These are phyloP conservation scores for Athalia cordata DNA, from an alignment of 2,888 invertebrate genomes.

Conservation along the genomic window DNA sequence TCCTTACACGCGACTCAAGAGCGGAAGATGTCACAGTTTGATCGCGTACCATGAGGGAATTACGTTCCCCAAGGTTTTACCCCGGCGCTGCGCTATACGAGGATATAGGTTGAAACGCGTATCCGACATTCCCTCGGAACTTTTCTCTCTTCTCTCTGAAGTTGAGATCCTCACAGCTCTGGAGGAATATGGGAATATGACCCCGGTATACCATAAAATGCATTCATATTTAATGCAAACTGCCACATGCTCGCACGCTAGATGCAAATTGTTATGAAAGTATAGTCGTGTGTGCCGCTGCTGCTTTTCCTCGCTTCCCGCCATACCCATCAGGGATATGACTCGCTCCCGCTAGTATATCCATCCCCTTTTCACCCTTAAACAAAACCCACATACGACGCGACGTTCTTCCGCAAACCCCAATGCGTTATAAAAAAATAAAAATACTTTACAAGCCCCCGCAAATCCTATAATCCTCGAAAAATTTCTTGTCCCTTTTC, in stretches of 20 bases:
- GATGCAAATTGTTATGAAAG: constrained; percentile 72
- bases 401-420: background rate
- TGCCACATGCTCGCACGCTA: constrained; percentile 50
- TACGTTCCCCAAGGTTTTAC: background rate
- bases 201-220: constrained; percentile 58
- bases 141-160: background rate
- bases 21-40: constrained; percentile 39
- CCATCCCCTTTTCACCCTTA: constrained; percentile 17
- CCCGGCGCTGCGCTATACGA: no score
- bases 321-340: constrained; percentile 41
- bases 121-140: background rate
- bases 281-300: constrained; percentile 63
- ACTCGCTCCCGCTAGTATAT: constrained; percentile 22
- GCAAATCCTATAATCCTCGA: no score
- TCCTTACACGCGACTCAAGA: background rate
- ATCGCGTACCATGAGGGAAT: constrained; percentile 49
- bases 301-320: no score
- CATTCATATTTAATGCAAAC: constrained; percentile 70
- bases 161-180: background rate
- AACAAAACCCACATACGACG: background rate
- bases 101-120: no score
- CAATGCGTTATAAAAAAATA: no score
- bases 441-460: no score
- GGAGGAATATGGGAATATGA: constrained; percentile 51
- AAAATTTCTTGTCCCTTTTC: no score